phyloP scores from a whole-genome alignment of 2,113 vertebrate species.

The Coreoperca whiteheadi region DNA sequence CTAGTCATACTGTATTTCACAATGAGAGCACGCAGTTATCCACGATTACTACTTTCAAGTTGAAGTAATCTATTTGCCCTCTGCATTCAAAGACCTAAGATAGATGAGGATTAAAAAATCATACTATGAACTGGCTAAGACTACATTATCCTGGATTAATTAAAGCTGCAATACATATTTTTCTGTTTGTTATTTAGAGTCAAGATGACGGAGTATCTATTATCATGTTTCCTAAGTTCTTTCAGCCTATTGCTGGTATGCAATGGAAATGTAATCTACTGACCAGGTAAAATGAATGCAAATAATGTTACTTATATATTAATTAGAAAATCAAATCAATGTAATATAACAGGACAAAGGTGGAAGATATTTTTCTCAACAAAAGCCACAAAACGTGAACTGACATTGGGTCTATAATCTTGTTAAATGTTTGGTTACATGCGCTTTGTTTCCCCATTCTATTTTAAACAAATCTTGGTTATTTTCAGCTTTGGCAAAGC shows the following conservation, averaged over 20 bases:
- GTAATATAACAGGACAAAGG: neutral
- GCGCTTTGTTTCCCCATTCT: constrained; percentile 12
- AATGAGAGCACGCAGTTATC: neutral
- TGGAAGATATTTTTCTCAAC: neutral
- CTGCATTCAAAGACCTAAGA: constrained; percentile 24
- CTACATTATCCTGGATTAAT: constrained; percentile 37
- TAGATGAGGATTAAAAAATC: constrained; percentile 40
- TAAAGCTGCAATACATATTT: constrained; percentile 17
- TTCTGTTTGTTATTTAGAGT: neutral
- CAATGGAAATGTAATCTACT: neutral
- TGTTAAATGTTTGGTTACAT: constrained; percentile 1
- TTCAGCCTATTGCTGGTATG: neutral
- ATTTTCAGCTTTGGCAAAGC: constrained; percentile 26
- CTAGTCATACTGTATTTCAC: constrained; percentile 1
- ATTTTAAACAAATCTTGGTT: constrained; percentile 5
- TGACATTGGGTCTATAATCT: neutral
- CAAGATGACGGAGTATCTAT: neutral
- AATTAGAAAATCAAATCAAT: neutral
- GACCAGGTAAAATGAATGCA: neutral
- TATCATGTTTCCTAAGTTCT: neutral
- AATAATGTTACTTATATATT: neutral
- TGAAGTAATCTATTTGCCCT: constrained; percentile 41
- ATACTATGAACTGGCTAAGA: constrained; percentile 17
- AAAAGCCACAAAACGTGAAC: neutral
- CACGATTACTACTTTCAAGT: constrained; percentile 25